Evolutionary conservation across 2,113 vertebrate genomes (phyloP).

Genomic region (Myrmecophaga tridactyla): DNA sequence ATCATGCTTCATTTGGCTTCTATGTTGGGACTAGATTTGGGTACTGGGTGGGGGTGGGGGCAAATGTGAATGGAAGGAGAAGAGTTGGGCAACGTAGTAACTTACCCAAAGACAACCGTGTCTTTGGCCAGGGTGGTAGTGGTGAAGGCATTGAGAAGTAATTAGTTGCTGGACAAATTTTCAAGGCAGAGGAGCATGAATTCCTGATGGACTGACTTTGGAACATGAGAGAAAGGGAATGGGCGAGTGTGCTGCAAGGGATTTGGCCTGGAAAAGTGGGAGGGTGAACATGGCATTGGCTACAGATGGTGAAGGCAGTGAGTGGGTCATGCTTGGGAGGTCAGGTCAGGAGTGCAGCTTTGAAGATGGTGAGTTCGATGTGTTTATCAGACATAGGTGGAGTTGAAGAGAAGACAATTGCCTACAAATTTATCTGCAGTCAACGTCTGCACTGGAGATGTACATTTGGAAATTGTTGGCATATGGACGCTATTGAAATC

Average conservation of each 20-base stretch:
- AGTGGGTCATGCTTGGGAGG: background rate
- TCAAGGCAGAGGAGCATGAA: background rate
- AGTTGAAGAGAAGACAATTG: background rate
- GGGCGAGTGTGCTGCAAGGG: fast-evolving
- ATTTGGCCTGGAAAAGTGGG: background rate
- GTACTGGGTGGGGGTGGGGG: fast-evolving
- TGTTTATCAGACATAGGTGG: background rate
- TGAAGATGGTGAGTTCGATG: background rate
- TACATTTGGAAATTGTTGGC: background rate
- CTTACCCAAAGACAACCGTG: too few species aligned
- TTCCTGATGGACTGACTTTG: background rate
- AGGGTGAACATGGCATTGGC: background rate
- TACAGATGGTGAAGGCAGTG: background rate
- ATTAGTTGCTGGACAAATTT: background rate
- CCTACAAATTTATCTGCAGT: background rate
- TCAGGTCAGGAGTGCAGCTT: background rate
- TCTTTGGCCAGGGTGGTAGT: background rate
- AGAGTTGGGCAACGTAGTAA: background rate
- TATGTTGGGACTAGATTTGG: background rate
- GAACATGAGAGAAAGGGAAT: background rate
- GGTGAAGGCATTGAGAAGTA: background rate
- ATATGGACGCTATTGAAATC: background rate
- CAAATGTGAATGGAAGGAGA: background rate
- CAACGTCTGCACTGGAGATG: background rate
- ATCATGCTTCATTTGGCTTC: background rate